Evolutionary conservation across 2,797 vertebrate species (phyloP).

Genomic region (Schizopygopsis malacanthus): DNA sequence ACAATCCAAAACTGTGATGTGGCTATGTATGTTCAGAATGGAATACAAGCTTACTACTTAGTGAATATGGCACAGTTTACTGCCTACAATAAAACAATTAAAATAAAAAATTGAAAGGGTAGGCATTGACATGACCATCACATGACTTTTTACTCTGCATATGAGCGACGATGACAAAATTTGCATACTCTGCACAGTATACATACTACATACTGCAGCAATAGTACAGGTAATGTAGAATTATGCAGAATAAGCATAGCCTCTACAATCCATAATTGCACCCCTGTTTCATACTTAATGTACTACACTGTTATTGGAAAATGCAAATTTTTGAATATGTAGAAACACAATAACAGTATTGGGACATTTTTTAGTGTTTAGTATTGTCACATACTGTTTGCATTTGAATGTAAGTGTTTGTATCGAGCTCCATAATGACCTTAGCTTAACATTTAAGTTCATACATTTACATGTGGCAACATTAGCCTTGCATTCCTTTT

Average conservation of each 20-base stretch:
- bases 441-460: neutral
- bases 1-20: neutral
- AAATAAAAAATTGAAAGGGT: neutral
- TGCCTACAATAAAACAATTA: neutral
- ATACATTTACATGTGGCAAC: neutral
- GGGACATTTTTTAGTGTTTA: neutral
- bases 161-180: neutral
- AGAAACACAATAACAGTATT: slow-evolving; percentile 14
- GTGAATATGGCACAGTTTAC: neutral
- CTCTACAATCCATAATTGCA: neutral
- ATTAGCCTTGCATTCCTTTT: slow-evolving; percentile 17
- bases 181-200: neutral
- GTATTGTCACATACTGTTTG: neutral
- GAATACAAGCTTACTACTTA: neutral
- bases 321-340: neutral
- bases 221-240: neutral
- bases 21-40: neutral
- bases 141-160: neutral
- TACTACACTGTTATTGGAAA: neutral
- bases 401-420: slow-evolving; percentile 3
- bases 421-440: neutral
- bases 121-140: neutral
- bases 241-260: neutral
- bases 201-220: neutral
- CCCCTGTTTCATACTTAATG: neutral